phyloP scores from a whole-genome alignment of 1,140 invertebrate species.

The Diachasma alloeum region DNA sequence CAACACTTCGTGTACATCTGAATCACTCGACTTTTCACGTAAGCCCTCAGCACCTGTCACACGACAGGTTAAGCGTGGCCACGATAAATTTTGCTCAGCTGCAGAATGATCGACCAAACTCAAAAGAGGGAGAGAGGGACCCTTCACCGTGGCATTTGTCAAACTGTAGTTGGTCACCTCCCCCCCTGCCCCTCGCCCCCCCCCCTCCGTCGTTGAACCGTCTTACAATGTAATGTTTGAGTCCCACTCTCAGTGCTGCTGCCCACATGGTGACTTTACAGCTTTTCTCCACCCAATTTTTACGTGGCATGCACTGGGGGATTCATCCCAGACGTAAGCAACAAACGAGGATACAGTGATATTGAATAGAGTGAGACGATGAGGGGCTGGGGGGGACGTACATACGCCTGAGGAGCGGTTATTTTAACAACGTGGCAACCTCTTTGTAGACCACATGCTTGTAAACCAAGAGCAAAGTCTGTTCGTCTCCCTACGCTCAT shows the following conservation, averaged over 20 bases:
- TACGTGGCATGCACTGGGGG: not conserved
- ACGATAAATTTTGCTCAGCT: conserved; percentile 21
- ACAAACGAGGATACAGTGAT: conserved; percentile 1
- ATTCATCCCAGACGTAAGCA: conserved; percentile 8
- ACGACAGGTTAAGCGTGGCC: not conserved
- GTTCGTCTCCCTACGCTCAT: conserved; percentile 43
- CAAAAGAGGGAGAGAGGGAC: conserved; percentile 1
- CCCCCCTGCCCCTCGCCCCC: not conserved
- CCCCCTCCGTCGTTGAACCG: no score
- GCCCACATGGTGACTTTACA: conserved; percentile 17
- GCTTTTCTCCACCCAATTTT: not conserved
- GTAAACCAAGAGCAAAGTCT: conserved; percentile 65
- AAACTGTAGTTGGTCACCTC: conserved; percentile 33
- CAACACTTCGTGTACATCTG: not conserved
- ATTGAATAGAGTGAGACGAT: not conserved
- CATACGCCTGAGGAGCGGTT: conserved; percentile 52
- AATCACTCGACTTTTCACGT: not conserved
- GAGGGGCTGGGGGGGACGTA: conserved; percentile 19
- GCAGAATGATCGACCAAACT: conserved; percentile 29
- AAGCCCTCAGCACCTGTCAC: conserved; percentile 18
- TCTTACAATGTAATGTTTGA: not conserved
- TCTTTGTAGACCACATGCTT: conserved; percentile 66
- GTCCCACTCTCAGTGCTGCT: not conserved
- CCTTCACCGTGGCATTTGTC: conserved; percentile 11
- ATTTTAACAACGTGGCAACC: conserved; percentile 66